These are phyloP conservation scores for Capra hircus DNA, from an alignment of 2,113 vertebrate species.

Conservation along the genomic window DNA sequence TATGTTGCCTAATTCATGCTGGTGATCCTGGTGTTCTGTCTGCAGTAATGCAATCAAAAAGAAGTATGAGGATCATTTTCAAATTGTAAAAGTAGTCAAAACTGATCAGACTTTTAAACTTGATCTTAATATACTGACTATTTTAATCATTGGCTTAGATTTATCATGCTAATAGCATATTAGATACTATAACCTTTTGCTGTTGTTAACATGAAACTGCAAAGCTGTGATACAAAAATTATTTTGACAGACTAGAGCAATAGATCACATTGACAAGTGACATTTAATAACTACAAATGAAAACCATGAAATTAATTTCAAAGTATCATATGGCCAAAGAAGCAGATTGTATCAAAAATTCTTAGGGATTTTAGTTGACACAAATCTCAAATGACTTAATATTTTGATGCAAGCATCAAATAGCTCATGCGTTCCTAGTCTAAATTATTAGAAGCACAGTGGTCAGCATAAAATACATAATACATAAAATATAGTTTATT, in stretches of 20 bases:
- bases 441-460: neutral
- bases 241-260: neutral
- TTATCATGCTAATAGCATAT: neutral
- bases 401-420: neutral
- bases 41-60: neutral
- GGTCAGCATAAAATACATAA: neutral
- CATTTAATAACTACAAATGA: neutral
- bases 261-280: neutral
- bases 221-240: neutral
- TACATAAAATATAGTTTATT: neutral
- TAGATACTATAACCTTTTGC: neutral
- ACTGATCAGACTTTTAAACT: neutral
- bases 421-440: neutral
- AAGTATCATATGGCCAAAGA: neutral
- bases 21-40: neutral
- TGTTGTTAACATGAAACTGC: neutral
- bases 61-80: neutral
- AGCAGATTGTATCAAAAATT: neutral
- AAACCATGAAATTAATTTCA: neutral
- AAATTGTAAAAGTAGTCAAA: neutral
- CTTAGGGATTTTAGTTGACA: neutral
- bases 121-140: neutral
- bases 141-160: neutral
- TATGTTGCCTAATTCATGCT: neutral
- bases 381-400: neutral